Evolutionary conservation across 2,888 invertebrate species (phyloP).

Genomic region (Volucella bombylans): DNA sequence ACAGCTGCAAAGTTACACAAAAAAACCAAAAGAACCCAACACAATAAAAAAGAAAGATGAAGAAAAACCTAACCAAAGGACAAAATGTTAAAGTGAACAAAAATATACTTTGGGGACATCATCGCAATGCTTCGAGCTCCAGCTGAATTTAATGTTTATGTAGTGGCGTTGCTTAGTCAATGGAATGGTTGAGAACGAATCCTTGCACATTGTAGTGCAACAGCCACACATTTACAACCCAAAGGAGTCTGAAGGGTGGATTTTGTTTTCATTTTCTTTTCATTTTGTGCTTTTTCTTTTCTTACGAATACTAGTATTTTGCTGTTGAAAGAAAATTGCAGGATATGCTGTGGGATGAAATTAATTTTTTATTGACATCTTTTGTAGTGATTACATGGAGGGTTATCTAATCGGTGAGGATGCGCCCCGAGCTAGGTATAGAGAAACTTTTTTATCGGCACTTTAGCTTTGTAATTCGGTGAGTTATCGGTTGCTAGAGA

Average conservation of each 20-base stretch:
- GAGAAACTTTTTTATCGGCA: slow-evolving; percentile 15
- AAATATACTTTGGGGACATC: slow-evolving; percentile 53
- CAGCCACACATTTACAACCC: slow-evolving; percentile 27
- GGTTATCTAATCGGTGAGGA: slow-evolving; percentile 49
- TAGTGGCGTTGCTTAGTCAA: slow-evolving; percentile 28
- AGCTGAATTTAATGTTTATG: slow-evolving; percentile 37
- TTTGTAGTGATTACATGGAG: slow-evolving; percentile 49
- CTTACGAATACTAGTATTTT: not conserved
- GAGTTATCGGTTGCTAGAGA: not conserved
- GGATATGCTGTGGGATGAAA: slow-evolving; percentile 26
- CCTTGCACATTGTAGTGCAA: slow-evolving; percentile 40
- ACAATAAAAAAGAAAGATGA: not conserved
- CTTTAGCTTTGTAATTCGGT: slow-evolving; percentile 19
- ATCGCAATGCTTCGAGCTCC: slow-evolving; percentile 61
- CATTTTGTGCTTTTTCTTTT: not conserved
- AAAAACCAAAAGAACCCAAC: slow-evolving; percentile 5
- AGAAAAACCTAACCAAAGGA: slow-evolving; percentile 33
- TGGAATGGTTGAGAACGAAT: slow-evolving; percentile 9
- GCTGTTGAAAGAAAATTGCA: not conserved
- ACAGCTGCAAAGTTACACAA: slow-evolving; percentile 54
- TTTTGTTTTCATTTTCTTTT: slow-evolving; percentile 15
- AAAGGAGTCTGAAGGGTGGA: not conserved
- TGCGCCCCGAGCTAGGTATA: not conserved
- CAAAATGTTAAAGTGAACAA: slow-evolving; percentile 61
- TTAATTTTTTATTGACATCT: slow-evolving; percentile 57